Conservation (phyloP, 2,888 invertebrate species). For the Onthophagus sagittarius region DNA sequence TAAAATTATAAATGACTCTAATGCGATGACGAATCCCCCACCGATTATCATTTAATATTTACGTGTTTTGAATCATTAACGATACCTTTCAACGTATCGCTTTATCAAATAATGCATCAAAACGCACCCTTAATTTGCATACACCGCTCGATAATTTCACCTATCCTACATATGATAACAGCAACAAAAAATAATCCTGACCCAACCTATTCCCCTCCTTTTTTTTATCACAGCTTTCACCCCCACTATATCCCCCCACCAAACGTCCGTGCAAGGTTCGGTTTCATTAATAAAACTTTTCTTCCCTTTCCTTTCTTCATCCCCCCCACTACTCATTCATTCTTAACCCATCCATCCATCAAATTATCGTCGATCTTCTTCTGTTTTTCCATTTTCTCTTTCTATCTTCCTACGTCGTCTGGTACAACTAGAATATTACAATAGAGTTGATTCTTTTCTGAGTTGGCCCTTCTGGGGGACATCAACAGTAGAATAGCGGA, state of each 20-base stretch:
- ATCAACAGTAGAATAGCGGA: background rate
- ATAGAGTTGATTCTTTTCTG: background rate
- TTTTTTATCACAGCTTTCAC: background rate
- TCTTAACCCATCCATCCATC: background rate
- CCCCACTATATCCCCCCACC: background rate
- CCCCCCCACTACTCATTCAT: background rate
- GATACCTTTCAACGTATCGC: too few species aligned
- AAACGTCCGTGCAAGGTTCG: background rate
- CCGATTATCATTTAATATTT: too few species aligned
- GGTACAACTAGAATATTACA: too few species aligned
- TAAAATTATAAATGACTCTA: too few species aligned
- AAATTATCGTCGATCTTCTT: background rate
- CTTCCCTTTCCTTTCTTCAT: background rate
- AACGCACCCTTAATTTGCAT: background rate
- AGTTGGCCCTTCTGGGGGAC: background rate
- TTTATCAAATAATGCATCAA: background rate
- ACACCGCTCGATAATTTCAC: background rate
- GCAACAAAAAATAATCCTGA: background rate
- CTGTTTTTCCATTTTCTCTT: background rate
- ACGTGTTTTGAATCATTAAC: too few species aligned
- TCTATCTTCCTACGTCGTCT: background rate
- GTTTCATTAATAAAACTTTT: background rate
- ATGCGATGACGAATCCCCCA: too few species aligned
- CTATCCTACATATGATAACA: background rate
- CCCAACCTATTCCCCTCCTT: background rate